These are phyloP conservation scores for Azemiops feae DNA, from an alignment of 2,113 vertebrate species.

Conservation along the genomic window DNA sequence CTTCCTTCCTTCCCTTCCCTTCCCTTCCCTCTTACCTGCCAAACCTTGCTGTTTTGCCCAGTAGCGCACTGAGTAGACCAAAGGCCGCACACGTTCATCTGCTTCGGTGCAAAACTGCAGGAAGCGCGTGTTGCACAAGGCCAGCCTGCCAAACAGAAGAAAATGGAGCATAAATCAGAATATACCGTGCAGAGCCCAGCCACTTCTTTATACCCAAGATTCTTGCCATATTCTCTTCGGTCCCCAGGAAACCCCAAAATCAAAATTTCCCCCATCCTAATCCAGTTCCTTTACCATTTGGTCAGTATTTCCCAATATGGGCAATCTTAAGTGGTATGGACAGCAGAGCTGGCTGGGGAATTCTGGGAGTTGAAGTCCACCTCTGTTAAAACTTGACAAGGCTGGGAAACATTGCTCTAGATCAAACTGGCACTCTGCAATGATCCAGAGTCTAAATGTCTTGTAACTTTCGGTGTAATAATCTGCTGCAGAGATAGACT, in stretches of 20 bases:
- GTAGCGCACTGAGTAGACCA: slow-evolving; percentile 81
- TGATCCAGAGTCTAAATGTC: neutral
- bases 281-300: neutral
- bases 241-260: neutral
- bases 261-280: neutral
- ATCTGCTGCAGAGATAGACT: too few species aligned
- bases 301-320: too few species aligned
- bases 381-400: too few species aligned
- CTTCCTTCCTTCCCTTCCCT: neutral
- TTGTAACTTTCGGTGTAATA: neutral
- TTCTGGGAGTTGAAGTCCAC: too few species aligned
- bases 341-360: too few species aligned
- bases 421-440: neutral
- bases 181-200: neutral
- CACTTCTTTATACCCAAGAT: neutral
- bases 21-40: slow-evolving; percentile 72
- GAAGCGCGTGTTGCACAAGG: slow-evolving; percentile 86
- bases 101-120: slow-evolving; percentile 81
- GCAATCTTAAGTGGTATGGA: neutral
- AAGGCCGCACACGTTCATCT: slow-evolving; percentile 80
- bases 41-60: slow-evolving; percentile 86
- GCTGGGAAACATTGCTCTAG: neutral
- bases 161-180: rapidly evolving
- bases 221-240: neutral
- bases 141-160: slow-evolving; percentile 71